Percentiles rank a stretch among this genome's conserved stretches.
Conservation (phyloP, 2,797 vertebrate genomes). For the Euthynnus affinis region DNA sequence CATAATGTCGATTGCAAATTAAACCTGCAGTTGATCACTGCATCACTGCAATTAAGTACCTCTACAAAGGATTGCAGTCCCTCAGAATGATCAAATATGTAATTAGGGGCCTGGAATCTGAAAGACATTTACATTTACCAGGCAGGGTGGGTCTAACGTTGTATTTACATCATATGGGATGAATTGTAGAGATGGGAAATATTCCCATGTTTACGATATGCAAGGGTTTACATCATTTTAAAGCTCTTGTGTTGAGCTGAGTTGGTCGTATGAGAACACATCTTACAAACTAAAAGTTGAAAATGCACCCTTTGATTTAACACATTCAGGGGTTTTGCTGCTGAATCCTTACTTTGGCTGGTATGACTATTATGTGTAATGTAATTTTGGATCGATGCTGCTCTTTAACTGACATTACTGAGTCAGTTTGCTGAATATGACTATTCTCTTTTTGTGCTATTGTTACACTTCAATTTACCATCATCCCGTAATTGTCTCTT, state of each 20-base stretch:
- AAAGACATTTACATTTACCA: not conserved
- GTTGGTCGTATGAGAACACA: not conserved
- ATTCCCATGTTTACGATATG: not conserved
- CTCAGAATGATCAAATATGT: not conserved
- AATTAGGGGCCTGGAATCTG: not conserved
- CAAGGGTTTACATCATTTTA: no score
- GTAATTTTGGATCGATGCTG: not conserved
- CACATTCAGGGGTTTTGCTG: no score
- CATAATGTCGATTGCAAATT: not conserved
- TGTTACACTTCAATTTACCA: not conserved
- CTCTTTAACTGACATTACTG: not conserved
- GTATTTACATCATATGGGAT: not conserved
- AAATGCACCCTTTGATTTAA: no score
- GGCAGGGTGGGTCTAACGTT: not conserved
- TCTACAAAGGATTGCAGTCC: not conserved
- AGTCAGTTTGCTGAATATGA: conserved; percentile 1
- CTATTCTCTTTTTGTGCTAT: not conserved
- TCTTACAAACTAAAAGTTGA: no score
- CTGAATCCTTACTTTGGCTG: no score
- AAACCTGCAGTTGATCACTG: not conserved
- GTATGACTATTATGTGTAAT: no score
- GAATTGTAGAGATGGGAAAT: conserved; percentile 1
- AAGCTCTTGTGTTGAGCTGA: not conserved
- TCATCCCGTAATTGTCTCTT: not conserved
- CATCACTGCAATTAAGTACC: not conserved